Conservation (phyloP, 2,888 invertebrate genomes). For the Halictus ligatus region DNA sequence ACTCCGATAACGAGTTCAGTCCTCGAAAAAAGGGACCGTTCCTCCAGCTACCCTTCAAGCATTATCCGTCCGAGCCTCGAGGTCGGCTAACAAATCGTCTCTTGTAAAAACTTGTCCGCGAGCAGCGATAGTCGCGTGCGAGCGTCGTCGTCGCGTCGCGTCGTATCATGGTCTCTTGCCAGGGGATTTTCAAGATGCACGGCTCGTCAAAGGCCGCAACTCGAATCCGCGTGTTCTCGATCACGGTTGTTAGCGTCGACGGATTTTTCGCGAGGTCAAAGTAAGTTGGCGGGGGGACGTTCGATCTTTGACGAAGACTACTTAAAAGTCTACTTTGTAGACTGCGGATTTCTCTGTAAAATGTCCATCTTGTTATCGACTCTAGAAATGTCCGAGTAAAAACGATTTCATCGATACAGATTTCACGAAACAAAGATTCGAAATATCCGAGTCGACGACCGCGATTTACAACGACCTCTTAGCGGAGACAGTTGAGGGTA, state of each 20-base stretch:
- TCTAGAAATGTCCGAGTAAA: background rate
- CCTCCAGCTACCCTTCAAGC: constrained; percentile 59
- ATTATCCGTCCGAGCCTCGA: constrained; percentile 57
- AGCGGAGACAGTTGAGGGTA: background rate
- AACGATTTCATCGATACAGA: background rate
- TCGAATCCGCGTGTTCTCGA: background rate
- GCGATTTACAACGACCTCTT: background rate
- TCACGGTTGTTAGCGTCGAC: background rate
- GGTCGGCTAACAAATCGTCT: constrained; percentile 56
- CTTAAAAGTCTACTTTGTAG: too few relatives aligned
- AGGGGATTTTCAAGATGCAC: background rate
- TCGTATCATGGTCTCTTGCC: background rate
- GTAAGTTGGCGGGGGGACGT: too few relatives aligned
- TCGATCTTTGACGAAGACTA: too few relatives aligned
- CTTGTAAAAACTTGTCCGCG: constrained; percentile 36
- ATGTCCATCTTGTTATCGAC: background rate
- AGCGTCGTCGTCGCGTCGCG: background rate
- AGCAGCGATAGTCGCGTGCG: constrained; percentile 14
- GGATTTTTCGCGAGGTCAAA: background rate
- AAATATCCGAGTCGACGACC: background rate
- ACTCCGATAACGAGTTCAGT: constrained; percentile 66
- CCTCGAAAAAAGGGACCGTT: constrained; percentile 53
- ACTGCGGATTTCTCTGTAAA: too few relatives aligned
- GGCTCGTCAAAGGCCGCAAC: background rate
- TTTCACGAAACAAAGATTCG: background rate